phyloP scores from a whole-genome alignment of 2,888 invertebrate species.

The Leptothorax acervorum region DNA sequence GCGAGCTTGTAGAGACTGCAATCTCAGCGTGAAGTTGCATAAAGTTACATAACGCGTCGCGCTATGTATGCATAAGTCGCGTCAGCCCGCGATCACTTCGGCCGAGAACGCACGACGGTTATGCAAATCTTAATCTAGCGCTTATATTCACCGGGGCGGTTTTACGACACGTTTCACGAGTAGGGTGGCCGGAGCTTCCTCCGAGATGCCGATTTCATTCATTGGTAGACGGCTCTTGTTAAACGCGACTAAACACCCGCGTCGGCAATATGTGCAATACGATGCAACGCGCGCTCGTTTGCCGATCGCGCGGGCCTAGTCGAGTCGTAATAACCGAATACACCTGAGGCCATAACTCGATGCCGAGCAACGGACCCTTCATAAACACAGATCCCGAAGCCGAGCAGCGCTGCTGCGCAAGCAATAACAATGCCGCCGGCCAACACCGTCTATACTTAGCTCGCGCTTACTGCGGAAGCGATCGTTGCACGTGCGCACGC shows the following conservation, averaged over 20 bases:
- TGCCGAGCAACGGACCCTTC: slow-evolving; percentile 76
- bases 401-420: slow-evolving; percentile 75
- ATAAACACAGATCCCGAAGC: slow-evolving; percentile 80
- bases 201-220: slow-evolving; percentile 50
- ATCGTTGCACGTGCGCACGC: slow-evolving; percentile 75
- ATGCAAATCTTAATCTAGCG: slow-evolving; percentile 49
- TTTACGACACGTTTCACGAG: slow-evolving; percentile 22
- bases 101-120: slow-evolving; percentile 9
- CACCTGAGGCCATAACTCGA: slow-evolving; percentile 82
- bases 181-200: not conserved
- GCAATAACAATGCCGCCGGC: slow-evolving; percentile 83
- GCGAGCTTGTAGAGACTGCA: slow-evolving; percentile 7
- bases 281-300: slow-evolving; percentile 59
- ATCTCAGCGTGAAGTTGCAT: slow-evolving; percentile 28
- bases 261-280: slow-evolving; percentile 42
- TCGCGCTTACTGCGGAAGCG: slow-evolving; percentile 73
- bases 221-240: slow-evolving; percentile 7
- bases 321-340: slow-evolving; percentile 78
- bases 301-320: slow-evolving; percentile 70
- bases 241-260: slow-evolving; percentile 43
- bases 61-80: slow-evolving; percentile 34
- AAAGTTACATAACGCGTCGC: slow-evolving; percentile 24
- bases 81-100: slow-evolving; percentile 20
- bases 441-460: slow-evolving; percentile 78
- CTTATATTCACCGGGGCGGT: slow-evolving; percentile 38